A percentile compares a stretch with the other conserved stretches of the same genome.
Conservation (phyloP, 2,888 invertebrate species). For the Scaptomyza reducta region DNA sequence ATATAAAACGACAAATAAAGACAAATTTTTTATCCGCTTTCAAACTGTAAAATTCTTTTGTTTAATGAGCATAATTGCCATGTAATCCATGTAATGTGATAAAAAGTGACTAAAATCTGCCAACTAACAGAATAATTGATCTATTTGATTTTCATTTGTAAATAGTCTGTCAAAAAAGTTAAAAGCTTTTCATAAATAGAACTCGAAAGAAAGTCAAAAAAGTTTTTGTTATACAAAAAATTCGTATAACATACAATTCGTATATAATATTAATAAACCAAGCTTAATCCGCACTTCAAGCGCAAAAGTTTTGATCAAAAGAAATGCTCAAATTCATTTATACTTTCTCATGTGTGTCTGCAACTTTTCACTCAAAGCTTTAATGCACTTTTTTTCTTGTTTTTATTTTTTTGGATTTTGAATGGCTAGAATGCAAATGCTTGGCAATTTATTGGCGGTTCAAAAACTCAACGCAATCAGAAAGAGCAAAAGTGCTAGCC, state of each 20-base stretch:
- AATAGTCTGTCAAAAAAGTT: too few species aligned
- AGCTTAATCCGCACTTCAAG: background rate
- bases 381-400: conserved; percentile 8
- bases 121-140: background rate
- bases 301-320: background rate
- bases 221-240: too few species aligned
- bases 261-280: background rate
- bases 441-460: conserved; percentile 66
- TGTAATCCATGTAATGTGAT: background rate
- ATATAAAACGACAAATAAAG: too few species aligned
- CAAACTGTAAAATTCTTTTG: too few species aligned
- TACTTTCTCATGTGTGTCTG: background rate
- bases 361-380: conserved; percentile 24
- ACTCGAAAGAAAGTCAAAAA: too few species aligned
- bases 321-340: background rate
- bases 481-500: conserved; percentile 49
- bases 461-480: conserved; percentile 76
- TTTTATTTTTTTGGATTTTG: background rate
- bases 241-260: too few species aligned
- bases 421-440: conserved; percentile 59
- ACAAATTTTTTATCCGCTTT: background rate
- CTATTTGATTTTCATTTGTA: background rate
- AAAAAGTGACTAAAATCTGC: background rate
- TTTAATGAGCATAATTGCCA: background rate
- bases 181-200: too few species aligned